phyloP scores from a whole-genome alignment of 2,797 vertebrate genomes.

The Delichon dasypus region DNA sequence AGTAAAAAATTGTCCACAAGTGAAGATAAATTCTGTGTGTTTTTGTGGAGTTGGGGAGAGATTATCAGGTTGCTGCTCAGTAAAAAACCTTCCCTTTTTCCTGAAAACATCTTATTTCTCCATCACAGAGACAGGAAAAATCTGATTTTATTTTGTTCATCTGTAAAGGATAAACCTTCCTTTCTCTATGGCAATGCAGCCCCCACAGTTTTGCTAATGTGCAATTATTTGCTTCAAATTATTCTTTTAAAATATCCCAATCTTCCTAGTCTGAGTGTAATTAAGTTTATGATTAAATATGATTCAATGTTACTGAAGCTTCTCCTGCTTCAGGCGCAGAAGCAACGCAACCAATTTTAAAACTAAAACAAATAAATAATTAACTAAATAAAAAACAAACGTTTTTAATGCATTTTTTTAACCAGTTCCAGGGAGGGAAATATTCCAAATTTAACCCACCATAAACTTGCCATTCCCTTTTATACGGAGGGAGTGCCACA shows the following conservation, averaged over 20 bases:
- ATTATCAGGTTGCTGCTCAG: background rate
- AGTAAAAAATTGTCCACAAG: fast-evolving
- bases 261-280: background rate
- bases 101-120: background rate
- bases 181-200: background rate
- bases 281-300: background rate
- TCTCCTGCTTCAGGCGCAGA: background rate
- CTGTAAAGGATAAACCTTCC: background rate
- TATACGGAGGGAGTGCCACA: background rate
- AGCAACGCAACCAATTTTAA: fast-evolving
- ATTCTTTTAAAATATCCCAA: background rate
- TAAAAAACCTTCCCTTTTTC: fast-evolving
- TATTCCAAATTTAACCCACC: background rate
- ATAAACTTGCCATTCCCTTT: fast-evolving
- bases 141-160: no score
- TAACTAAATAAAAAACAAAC: fast-evolving
- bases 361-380: background rate
- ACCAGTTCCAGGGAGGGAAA: fast-evolving
- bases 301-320: background rate
- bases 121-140: background rate
- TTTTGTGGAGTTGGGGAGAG: fast-evolving
- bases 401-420: fast-evolving
- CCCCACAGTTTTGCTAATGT: background rate
- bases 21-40: no score
- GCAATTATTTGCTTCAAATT: background rate